These are phyloP conservation scores for Varecia variegata DNA, from an alignment of 2,797 vertebrate species.

Conservation along the genomic window DNA sequence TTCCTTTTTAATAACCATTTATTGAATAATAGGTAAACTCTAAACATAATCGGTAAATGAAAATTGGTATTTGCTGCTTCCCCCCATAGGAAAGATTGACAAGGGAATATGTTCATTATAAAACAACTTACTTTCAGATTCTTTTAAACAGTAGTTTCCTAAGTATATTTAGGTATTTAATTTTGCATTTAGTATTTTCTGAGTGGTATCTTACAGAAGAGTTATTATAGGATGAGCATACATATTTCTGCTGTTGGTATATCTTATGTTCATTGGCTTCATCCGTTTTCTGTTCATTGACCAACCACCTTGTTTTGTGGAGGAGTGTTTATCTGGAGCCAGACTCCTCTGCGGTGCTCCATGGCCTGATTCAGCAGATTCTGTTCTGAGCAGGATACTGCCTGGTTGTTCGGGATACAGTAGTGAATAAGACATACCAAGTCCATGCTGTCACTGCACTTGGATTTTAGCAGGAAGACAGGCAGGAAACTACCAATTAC, in stretches of 20 bases:
- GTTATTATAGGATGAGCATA: no score
- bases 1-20: not conserved
- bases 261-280: rapidly evolving
- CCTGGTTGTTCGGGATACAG: not conserved
- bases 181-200: not conserved
- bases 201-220: not conserved
- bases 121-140: not conserved
- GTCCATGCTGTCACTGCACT: rapidly evolving
- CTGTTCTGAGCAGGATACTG: not conserved
- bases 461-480: not conserved
- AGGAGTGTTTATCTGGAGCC: not conserved
- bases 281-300: rapidly evolving
- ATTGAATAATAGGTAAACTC: not conserved
- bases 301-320: not conserved
- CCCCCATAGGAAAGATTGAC: not conserved
- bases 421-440: not conserved
- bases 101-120: not conserved
- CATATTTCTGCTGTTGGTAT: not conserved
- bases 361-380: not conserved
- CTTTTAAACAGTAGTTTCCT: not conserved
- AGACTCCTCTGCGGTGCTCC: not conserved
- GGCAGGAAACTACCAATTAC: not conserved
- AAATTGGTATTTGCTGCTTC: not conserved
- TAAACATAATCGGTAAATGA: not conserved
- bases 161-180: not conserved